Base-by-base conservation (phyloP, 2,113 vertebrate species). In the Danionella cerebrum region DNA sequence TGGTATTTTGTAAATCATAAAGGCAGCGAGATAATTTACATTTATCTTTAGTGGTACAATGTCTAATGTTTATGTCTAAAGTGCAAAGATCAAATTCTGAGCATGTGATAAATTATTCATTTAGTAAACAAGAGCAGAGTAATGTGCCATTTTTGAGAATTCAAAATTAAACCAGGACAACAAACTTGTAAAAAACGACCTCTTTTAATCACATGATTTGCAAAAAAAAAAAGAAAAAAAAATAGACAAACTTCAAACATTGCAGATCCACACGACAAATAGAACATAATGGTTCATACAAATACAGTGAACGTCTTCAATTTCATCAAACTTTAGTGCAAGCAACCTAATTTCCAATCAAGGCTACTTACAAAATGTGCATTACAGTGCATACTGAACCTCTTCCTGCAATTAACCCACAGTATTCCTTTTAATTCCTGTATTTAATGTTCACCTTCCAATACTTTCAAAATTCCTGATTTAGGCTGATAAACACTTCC, bases 171-270 rank as follows among this genome's bases (percentile, higher is more conserved):
- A n/a, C n/a, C n/a, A n/a, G n/a, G n/a, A 66, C 60, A 7, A 67
- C 21, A 19, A 53, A 44, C 33, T 13, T 58, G 36, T 72, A 76
- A 54, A 74, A 76, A 77, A 78, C 31, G 16, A 70, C 58, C 55
- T 45, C 33, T 72, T 80, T 80, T 78, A 80, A 78, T 80, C 39
- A 75, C 76, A 72, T 70, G 58, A 72, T 66, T 71, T 76, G 73
- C 70, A 81, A 81, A 75, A 76, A 65, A 51, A 57, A 35, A 45
- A 67, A 25, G 16, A 59, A 18, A n/a, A 16, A 14, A 41, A 41
- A 3, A 41, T 12, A n/a, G n/a, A n/a, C n/a, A n/a, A n/a, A n/a
- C n/a, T n/a, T n/a, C 0, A 35, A 36, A 36, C 10, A 16, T 45
- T 45, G 14, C 14, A 60, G 57, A 29, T 45, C 57, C 39, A 60